These are phyloP conservation scores for Lochmaea crataegi DNA, from an alignment of 2,888 invertebrate genomes.

Conservation along the genomic window DNA sequence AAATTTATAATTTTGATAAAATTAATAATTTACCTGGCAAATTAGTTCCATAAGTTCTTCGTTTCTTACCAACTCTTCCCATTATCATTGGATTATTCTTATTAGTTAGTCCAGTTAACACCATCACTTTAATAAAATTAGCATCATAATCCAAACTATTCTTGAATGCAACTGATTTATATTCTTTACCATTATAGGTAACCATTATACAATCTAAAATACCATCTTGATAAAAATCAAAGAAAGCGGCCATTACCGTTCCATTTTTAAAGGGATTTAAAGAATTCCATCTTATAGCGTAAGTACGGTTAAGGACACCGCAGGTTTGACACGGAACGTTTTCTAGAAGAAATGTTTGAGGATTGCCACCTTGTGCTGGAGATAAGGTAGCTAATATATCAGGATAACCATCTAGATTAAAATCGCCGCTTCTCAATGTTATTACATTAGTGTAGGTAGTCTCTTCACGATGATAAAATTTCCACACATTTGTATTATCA, in stretches of 20 bases:
- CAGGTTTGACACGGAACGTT: constrained; percentile 81
- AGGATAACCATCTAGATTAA: constrained; percentile 96
- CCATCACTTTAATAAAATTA: constrained; percentile 95
- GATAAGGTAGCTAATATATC: constrained; percentile 84
- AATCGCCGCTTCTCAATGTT: constrained; percentile 89
- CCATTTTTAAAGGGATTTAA: constrained; percentile 77
- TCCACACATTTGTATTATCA: constrained; percentile 74
- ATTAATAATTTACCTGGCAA: constrained; percentile 80
- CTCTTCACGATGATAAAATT: constrained; percentile 66
- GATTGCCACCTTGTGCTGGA: constrained; percentile 55
- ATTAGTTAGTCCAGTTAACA: constrained; percentile 85
- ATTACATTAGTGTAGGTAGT: constrained; percentile 77
- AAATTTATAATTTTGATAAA: no score
- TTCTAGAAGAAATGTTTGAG: constrained; percentile 80
- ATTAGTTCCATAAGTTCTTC: constrained; percentile 88
- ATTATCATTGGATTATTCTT: constrained; percentile 76
- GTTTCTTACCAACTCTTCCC: constrained; percentile 80
- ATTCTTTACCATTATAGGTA: constrained; percentile 63
- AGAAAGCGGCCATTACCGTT: constrained; percentile 88
- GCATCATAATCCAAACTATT: constrained; percentile 94
- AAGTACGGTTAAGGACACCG: constrained; percentile 78
- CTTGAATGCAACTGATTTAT: constrained; percentile 81
- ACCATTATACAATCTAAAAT: constrained; percentile 88
- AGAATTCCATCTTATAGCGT: constrained; percentile 81
- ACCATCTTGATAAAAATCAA: constrained; percentile 94